Base-by-base conservation (phyloP, 1,140 invertebrate species). In the Drosophila rufa region DNA sequence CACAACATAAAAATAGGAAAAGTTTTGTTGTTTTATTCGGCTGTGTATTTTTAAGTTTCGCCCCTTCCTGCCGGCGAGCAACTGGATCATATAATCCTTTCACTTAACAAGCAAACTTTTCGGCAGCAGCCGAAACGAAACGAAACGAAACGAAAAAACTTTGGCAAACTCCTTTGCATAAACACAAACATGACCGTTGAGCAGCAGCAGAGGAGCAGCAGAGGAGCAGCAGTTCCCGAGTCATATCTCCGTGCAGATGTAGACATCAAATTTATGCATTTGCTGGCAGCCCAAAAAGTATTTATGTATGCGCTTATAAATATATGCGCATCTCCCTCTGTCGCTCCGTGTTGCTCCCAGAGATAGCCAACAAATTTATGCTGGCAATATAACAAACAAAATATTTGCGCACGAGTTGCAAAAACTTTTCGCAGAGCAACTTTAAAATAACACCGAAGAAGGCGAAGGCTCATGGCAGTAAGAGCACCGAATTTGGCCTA, bases 61-160 rank as follows among this genome's bases (percentile, higher is more conserved):
- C 40, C 43, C 33, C 51, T 27, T 45, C 15, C 40, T 47, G 64
- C 68, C 67, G 17, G 8, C 27, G 19, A 38, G 36, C 43, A 47
- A 43, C 74, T 81, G 85, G 85, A 89, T 90, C 84, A 90, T 90
- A 90, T 90, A 90, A 90, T 90, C 85, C 85, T 90, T 90, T 90
- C 85, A 90, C 85, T 90, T 90, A 90, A 90, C 85, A 90, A 90
- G 85, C 85, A 90, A 90, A 90, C 85, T 85, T 86, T 75, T 87
- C 82, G 84, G 77, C 80, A 89, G 77, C 74, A 84, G 67, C 74
- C 85, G 77, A 90, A 87, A 89, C 51, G 27, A 59, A 70, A 68
- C 58, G 50, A 68, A 57, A 73, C 15, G 65, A 48, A 45, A 51
- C 12, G 61, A 67, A 68, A 73, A 73, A 73, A 73, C 46, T 75